Base-by-base conservation (phyloP, 2,888 invertebrate genomes). In the Dermolepida albohirtum region DNA sequence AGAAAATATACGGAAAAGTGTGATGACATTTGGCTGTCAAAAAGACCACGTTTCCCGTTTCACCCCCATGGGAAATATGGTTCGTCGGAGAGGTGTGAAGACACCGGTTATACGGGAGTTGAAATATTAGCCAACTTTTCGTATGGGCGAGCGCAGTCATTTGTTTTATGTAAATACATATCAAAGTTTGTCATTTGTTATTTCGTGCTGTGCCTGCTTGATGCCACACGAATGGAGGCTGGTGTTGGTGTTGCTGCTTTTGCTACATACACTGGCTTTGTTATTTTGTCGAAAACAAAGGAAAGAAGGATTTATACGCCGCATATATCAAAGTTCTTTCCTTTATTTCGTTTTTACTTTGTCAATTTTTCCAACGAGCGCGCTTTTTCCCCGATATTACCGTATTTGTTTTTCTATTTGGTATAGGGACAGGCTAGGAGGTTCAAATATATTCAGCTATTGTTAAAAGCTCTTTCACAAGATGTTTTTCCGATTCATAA, bases 51-150 rank as follows among this genome's bases (percentile, higher is more conserved):
- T 63, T 71, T 73, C 66, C 49, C 54, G 41, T 78, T 34, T 34
- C 10, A 7, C 1, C 34, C 82, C 78, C 81, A 11, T 54, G 82
- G 82, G 82, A 82, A 82, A 82, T 82, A 81, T 80, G 80, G 78
- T 79, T 77, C 66, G 70, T 69, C 73, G 70, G 64, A 69, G 69
- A 34, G 34, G 70, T 68, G 70, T 57, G 70, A 67, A 68, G 69
- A 68, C 64, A 66, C 49, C 59, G 47, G 59, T 62, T 62, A 62
- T 57, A 66, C 70, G 52, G 65, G 67, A 64, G 72, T 78, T 82
- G 82, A 83, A 83, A 83, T 83, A 83, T 83, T 82, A 82, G 82
- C 82, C 80, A 83, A 83, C 82, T 84, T 83, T 84, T 83, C 84
- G 81, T 83, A 81, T 82, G 83, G 83, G 82, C 81, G 83, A 79